phyloP scores from a whole-genome alignment of 2,797 vertebrate genomes.

The Paguma larvata region DNA sequence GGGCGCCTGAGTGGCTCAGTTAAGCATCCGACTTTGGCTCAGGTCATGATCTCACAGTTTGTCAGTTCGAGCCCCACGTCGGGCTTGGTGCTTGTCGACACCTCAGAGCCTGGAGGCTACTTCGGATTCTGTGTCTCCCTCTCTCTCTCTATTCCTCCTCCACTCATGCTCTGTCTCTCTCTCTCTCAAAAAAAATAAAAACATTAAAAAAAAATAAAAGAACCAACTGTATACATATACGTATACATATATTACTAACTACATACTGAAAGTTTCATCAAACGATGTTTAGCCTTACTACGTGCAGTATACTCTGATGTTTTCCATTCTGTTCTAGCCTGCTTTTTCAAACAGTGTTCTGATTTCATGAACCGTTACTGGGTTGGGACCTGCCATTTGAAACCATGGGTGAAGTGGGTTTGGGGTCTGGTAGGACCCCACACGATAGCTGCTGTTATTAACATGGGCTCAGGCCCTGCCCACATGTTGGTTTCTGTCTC shows the following conservation, averaged over 20 bases:
- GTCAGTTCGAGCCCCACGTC: too few species aligned
- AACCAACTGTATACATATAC: neutral
- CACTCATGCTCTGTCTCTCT: too few species aligned
- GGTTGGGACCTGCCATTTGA: neutral
- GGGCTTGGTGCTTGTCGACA: too few species aligned
- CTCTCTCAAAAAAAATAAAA: too few species aligned
- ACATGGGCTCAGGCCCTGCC: neutral
- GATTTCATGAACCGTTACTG: neutral
- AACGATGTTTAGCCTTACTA: neutral
- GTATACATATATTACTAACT: neutral
- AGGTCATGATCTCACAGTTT: too few species aligned
- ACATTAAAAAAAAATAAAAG: neutral
- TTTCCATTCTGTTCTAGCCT: neutral
- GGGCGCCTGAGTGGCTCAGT: too few species aligned
- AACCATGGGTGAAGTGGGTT: neutral
- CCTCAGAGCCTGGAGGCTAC: too few species aligned
- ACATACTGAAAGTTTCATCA: neutral
- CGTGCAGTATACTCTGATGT: neutral
- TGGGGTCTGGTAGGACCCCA: neutral
- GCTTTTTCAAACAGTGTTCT: slow-evolving; percentile 57
- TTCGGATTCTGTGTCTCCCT: too few species aligned
- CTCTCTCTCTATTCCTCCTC: too few species aligned
- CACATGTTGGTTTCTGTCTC: neutral
- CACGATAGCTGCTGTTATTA: neutral
- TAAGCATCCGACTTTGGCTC: too few species aligned